Evolutionary conservation across 2,888 invertebrate species (phyloP).

Genomic region (Aphodius sticticus): DNA sequence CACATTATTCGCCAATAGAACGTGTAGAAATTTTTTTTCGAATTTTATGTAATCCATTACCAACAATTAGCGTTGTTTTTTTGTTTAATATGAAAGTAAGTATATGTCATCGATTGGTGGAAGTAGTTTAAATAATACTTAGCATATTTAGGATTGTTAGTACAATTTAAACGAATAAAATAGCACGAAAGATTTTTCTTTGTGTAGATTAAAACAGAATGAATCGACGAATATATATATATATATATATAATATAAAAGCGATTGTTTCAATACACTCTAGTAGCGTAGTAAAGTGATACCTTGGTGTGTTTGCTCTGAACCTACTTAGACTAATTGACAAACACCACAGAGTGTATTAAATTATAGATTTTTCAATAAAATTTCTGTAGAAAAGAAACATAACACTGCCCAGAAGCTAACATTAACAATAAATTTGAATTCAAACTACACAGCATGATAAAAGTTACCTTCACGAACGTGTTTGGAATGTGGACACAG

Average conservation of each 20-base stretch:
- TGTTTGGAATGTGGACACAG: too few relatives aligned
- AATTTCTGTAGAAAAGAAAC: constrained; percentile 1
- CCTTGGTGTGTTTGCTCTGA: not conserved
- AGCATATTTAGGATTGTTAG: not conserved
- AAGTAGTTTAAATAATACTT: not conserved
- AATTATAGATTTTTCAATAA: constrained; percentile 38
- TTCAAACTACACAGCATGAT: too few relatives aligned
- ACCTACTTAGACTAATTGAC: constrained; percentile 31
- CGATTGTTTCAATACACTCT: not conserved
- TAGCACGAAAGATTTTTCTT: not conserved
- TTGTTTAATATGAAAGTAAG: not conserved
- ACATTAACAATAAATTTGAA: too few relatives aligned
- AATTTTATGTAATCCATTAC: too few relatives aligned
- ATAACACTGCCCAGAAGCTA: too few relatives aligned
- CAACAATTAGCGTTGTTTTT: not conserved
- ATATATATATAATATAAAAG: not conserved
- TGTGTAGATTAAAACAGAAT: not conserved
- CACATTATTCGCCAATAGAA: too few relatives aligned
- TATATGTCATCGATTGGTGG: not conserved
- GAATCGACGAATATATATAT: not conserved
- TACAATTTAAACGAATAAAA: too few relatives aligned
- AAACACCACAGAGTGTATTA: constrained; percentile 37
- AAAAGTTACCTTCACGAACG: too few relatives aligned
- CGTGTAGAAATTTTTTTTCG: too few relatives aligned
- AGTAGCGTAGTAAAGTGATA: constrained; percentile 9